Base-by-base conservation (phyloP, 2,113 vertebrate genomes). In the Callorhinus ursinus region DNA sequence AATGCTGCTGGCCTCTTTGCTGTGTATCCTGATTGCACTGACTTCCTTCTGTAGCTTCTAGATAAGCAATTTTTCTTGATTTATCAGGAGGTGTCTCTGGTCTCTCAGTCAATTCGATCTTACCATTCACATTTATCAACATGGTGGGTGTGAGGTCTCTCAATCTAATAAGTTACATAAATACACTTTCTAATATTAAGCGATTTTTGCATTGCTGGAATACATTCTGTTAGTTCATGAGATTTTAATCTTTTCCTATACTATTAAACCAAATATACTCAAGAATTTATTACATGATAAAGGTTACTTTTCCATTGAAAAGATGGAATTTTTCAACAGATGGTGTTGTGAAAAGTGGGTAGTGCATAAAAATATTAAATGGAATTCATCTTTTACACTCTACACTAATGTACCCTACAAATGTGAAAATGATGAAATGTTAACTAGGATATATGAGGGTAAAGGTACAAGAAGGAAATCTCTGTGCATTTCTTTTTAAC, bases 31-130 rank as follows among this genome's bases (percentile, higher is more conserved):
- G 96, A 93, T 95, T 86, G 77, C 57, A 63, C 39, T 79, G 67
- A 97, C 96, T 97, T 98, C 98, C 98, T 97, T 95, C 96, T 98
- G 98, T 57, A 76, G 6, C 9, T 49, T 96, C 59, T 33, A 96
- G 98, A 98, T 98, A 98, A 98, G 85, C 7, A 94, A 7, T 57
- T 67, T 79, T 95, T 97, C 84, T 96, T 97, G 94, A 98, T 94
- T 98, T 96, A 97, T 96, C 97, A 92, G 71, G 49, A 91, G 46
- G 79, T 88, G 88, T 77, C 96, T 94, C 88, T 93, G 57, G 88
- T 93, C 79, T 90, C 55, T 80, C 49, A 83, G 94, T 83, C 94
- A 89, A 83, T 95, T 95, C 22, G 24, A 87, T 87, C 74, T 74
- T 90, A 79, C 51, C 92, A 93, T 89, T 87, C 88, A 74, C 90